These are phyloP conservation scores for Rhamnusium bicolor DNA, from an alignment of 2,888 invertebrate species.

Conservation along the genomic window DNA sequence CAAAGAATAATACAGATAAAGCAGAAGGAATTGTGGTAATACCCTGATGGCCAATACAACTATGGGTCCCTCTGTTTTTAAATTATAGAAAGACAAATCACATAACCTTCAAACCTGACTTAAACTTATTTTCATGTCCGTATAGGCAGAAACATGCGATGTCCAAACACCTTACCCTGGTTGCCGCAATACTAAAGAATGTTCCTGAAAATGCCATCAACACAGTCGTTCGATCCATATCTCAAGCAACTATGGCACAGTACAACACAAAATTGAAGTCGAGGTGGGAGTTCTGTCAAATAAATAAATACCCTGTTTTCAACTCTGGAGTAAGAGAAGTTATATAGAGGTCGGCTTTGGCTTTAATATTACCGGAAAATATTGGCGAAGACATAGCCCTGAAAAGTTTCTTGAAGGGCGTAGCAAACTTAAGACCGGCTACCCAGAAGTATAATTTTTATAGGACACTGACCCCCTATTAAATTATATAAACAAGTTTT, in stretches of 20 bases:
- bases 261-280: neutral
- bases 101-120: neutral
- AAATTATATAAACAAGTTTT: neutral
- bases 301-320: neutral
- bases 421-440: neutral
- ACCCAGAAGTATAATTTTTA: neutral
- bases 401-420: neutral
- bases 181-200: conserved; percentile 1
- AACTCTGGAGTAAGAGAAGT: neutral
- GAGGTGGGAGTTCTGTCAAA: neutral
- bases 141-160: neutral
- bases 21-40: neutral
- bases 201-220: neutral
- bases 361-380: neutral
- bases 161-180: neutral
- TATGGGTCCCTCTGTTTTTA: neutral
- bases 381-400: neutral
- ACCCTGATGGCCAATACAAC: conserved; percentile 1
- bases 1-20: neutral
- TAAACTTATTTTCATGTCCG: neutral
- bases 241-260: neutral
- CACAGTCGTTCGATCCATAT: neutral
- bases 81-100: neutral
- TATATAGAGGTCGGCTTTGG: neutral
- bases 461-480: neutral